phyloP scores from a whole-genome alignment of 2,797 vertebrate genomes.

The Onychomys arenicola region DNA sequence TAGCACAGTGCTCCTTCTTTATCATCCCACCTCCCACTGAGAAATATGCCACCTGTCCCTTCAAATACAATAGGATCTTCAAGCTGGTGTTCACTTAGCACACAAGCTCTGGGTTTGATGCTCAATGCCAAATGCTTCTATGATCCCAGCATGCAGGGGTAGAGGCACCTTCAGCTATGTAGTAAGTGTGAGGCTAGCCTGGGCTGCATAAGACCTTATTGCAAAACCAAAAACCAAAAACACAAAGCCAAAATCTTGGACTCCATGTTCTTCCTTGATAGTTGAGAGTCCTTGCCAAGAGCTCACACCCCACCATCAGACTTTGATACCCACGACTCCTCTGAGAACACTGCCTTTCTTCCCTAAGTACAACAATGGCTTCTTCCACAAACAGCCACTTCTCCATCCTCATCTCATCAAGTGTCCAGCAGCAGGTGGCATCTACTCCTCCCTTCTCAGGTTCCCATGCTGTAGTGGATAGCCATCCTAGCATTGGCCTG shows the following conservation, averaged over 20 bases:
- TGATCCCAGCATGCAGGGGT: background rate
- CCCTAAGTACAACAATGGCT: background rate
- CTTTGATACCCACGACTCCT: background rate
- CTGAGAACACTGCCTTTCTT: background rate
- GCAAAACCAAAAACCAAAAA: background rate
- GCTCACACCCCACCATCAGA: background rate
- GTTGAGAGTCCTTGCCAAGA: background rate
- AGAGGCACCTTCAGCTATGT: too few species aligned
- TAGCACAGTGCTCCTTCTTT: background rate
- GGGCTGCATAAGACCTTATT: background rate
- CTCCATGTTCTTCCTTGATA: background rate
- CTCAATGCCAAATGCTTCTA: background rate
- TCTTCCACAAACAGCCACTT: background rate
- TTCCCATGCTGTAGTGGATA: too few species aligned
- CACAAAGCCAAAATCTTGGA: background rate
- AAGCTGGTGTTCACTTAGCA: background rate
- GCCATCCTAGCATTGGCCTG: too few species aligned
- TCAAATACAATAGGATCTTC: background rate
- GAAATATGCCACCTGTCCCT: background rate
- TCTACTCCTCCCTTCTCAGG: background rate
- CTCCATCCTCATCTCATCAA: background rate
- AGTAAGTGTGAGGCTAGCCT: background rate
- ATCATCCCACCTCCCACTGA: background rate
- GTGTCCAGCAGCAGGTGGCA: background rate
- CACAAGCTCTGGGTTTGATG: background rate